These are phyloP conservation scores for Dasysyrphus albostriatus DNA, from an alignment of 2,888 invertebrate genomes.

Conservation along the genomic window DNA sequence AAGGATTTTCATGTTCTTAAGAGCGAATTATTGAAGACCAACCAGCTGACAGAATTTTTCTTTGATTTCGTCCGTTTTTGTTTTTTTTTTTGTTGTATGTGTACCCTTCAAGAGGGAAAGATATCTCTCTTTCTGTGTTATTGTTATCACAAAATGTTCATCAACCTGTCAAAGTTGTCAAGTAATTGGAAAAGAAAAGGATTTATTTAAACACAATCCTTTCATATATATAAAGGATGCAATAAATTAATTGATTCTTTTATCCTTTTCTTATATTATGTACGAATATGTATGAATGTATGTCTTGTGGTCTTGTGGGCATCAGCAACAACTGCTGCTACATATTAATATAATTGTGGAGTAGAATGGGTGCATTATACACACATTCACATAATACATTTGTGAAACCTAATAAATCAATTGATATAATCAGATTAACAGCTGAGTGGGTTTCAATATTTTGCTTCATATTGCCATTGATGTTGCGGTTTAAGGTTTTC, in stretches of 20 bases:
- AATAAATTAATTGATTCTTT: slow-evolving; percentile 70
- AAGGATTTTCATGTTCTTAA: slow-evolving; percentile 58
- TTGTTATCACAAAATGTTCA: slow-evolving; percentile 64
- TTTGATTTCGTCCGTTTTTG: slow-evolving; percentile 25
- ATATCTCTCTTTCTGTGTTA: slow-evolving; percentile 5
- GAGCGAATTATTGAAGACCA: slow-evolving; percentile 41
- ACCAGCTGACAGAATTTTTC: slow-evolving; percentile 27
- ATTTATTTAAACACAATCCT: slow-evolving; percentile 8
- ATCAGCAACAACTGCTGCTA: slow-evolving; percentile 34
- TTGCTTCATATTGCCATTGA: slow-evolving; percentile 39
- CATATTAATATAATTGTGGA: slow-evolving; percentile 34
- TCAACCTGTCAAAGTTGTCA: slow-evolving; percentile 70
- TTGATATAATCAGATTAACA: slow-evolving; percentile 75
- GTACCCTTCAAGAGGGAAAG: slow-evolving; percentile 24
- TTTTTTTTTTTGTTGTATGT: too few relatives aligned
- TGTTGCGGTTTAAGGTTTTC: slow-evolving; percentile 63
- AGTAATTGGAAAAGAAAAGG: slow-evolving; percentile 48
- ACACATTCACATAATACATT: not conserved
- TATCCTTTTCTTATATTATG: slow-evolving; percentile 46
- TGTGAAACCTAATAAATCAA: slow-evolving; percentile 73
- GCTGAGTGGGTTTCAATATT: slow-evolving; percentile 65
- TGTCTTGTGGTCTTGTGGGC: slow-evolving; percentile 5
- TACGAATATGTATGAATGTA: too few relatives aligned
- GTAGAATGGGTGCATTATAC: slow-evolving; percentile 26
- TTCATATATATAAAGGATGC: slow-evolving; percentile 48